Evolutionary conservation across 2,888 invertebrate genomes (phyloP), one percentile per base, ranked within the genome.

Genomic region (Electrophaes corylata): DNA sequence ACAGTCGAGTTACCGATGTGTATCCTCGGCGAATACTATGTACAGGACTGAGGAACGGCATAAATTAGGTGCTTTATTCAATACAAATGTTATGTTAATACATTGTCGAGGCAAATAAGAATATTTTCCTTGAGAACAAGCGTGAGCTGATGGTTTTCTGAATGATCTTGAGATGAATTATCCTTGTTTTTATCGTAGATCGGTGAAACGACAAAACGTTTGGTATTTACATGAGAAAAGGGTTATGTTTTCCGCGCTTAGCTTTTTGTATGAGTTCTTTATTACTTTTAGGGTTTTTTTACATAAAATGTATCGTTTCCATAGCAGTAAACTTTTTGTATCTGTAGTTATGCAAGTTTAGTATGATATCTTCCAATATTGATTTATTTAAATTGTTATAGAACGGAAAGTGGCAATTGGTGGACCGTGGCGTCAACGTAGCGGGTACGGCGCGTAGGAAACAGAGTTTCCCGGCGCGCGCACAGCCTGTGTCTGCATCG

Each of bases 401-500:
- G 91, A 91, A 91, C 61, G 88, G 91, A 40, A 91, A 91, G 49
- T 90, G 89, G 89, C 76, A 81, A 33, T 72, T 71, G 16, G 72
- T 78, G 0, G 73, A 74, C 0, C 78, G 81, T 47, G 81, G 88
- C 19, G 84, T 84, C 16, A 81, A 81, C n/a, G 91, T 86, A 44
- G 93, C 92, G 59, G 93, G 93, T 55, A 94, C 94, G 45, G 95
- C 95, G 64, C 93, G 96, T 65, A 93, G 96, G 84, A 96, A 96
- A 87, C 96, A 96, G 83, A 95, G 95, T 78, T 96, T 94, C 83
- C 96, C 96, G 1, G 95, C 95, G 68, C 94, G 95, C 71, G 94
- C 94, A 55, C 89, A 90, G 59, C 91, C 93, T 63, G 65, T 77
- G 41, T 66, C 76, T 23, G 56, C 72, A 53, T 65, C 67, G 2